phyloP scores from a whole-genome alignment of 2,888 invertebrate species.

The Sthenelais limicola region DNA sequence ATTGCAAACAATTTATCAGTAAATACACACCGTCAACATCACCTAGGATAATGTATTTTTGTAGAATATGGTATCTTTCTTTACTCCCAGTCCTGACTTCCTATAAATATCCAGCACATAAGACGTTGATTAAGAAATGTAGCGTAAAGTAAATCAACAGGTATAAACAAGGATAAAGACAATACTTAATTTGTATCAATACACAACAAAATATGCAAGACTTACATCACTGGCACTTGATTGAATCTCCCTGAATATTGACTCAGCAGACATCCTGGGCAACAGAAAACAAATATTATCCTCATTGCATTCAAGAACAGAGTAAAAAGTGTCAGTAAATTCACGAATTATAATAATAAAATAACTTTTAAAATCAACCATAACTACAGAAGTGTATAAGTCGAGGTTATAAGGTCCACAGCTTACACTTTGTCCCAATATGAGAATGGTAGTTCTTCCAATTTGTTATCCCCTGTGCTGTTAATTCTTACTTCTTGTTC shows the following conservation, averaged over 20 bases:
- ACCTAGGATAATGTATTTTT: conserved; percentile 88
- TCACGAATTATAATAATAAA: not conserved
- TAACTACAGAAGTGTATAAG: not conserved
- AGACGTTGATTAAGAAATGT: no score
- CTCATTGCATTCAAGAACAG: no score
- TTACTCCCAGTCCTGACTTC: conserved; percentile 74
- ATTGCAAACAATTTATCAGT: no score
- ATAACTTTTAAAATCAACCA: not conserved
- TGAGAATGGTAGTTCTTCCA: conserved; percentile 61
- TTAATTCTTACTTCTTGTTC: conserved; percentile 83
- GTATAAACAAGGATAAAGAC: no score
- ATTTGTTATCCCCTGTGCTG: conserved; percentile 71
- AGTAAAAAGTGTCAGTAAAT: not conserved
- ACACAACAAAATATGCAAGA: no score
- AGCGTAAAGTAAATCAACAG: conserved; percentile 45
- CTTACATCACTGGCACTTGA: conserved; percentile 77
- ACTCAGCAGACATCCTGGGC: conserved; percentile 79
- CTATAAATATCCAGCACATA: conserved; percentile 41
- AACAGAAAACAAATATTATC: conserved; percentile 33
- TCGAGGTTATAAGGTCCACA: not conserved
- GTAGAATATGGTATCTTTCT: conserved; percentile 82
- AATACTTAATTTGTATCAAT: no score
- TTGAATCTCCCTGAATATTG: conserved; percentile 80
- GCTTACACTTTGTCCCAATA: conserved; percentile 65
- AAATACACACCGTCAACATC: conserved; percentile 75